Evolutionary conservation across 2,113 vertebrate genomes (phyloP).

Genomic region (Microcebus lehilahytsara): DNA sequence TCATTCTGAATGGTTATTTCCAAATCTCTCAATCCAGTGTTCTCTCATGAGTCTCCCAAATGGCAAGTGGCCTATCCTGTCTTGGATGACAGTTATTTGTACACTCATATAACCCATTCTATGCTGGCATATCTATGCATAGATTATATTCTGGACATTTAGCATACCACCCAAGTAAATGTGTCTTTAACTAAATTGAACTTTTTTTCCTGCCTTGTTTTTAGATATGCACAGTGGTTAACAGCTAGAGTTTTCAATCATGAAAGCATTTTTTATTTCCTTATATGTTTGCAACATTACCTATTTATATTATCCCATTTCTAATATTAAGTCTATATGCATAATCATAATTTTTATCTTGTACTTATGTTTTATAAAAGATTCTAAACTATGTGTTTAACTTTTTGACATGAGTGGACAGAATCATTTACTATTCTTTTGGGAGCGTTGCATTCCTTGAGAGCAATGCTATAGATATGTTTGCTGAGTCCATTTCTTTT

Average conservation of each 20-base stretch:
- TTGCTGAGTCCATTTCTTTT: accelerated
- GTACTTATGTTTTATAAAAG: not conserved
- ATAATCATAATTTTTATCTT: not conserved
- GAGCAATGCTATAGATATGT: not conserved
- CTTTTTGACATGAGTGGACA: not conserved
- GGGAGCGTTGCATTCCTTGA: not conserved
- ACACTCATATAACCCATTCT: not conserved
- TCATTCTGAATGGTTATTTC: not conserved
- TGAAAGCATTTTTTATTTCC: not conserved
- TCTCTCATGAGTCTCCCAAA: not conserved
- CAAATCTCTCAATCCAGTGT: accelerated
- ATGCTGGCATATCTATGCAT: no score
- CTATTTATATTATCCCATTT: not conserved
- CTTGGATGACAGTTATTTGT: not conserved
- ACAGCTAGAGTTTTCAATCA: not conserved
- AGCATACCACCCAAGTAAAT: not conserved
- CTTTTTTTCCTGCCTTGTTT: not conserved
- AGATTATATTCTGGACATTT: not conserved
- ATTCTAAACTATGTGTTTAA: not conserved
- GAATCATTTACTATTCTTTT: not conserved
- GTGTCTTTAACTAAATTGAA: not conserved
- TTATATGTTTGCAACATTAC: no score
- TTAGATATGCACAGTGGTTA: not conserved
- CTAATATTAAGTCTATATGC: not conserved
- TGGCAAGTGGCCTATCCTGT: no score